A percentile compares a stretch with the other conserved stretches of the same genome.
phyloP scores from a whole-genome alignment of 2,113 vertebrate genomes.

The Nycticebus coucang region DNA sequence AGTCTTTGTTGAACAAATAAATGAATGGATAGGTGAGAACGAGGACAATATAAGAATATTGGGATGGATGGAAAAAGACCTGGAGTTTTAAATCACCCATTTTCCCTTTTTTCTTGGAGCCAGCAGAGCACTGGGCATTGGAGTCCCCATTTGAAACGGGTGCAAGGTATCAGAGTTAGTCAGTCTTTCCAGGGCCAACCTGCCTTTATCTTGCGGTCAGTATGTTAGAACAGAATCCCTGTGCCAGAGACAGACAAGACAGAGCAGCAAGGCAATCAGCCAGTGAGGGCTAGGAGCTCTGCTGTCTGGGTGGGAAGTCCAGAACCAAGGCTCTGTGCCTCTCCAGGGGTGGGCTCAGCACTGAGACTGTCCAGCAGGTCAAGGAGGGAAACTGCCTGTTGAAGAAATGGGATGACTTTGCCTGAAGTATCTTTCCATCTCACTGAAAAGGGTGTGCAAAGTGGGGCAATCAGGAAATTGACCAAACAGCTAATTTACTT shows the following conservation, averaged over 20 bases:
- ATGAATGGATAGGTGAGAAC: background rate
- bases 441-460: background rate
- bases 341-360: background rate
- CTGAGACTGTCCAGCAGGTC: background rate
- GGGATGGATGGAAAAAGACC: background rate
- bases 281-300: background rate
- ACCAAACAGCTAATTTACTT: background rate
- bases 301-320: background rate
- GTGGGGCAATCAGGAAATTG: background rate
- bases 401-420: background rate
- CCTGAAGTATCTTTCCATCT: background rate
- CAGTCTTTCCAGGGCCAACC: background rate
- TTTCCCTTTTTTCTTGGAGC: background rate
- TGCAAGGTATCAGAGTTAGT: background rate
- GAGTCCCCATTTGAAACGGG: background rate
- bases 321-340: background rate
- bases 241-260: background rate
- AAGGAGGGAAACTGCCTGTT: background rate
- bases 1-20: background rate
- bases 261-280: background rate
- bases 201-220: background rate
- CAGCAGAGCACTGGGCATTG: background rate
- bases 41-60: background rate
- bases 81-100: background rate
- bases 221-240: background rate